A percentile compares a stretch with the other conserved stretches of the same genome.
Conservation (phyloP, 2,888 invertebrate species). For the Diarsia brunnea region DNA sequence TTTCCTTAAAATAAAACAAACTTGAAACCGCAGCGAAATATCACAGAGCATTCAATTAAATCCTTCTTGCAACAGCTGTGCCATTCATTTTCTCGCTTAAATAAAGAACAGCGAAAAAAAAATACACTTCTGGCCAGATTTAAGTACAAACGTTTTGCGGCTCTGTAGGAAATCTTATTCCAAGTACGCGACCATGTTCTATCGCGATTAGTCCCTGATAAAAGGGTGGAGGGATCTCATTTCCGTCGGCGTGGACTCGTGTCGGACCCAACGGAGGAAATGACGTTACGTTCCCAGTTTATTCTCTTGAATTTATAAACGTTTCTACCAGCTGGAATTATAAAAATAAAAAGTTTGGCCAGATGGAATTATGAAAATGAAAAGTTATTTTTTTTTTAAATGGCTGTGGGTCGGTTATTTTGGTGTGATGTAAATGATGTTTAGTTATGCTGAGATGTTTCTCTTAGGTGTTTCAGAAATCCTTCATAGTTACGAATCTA, state of each 20-base stretch:
- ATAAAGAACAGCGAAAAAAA: constrained; percentile 39
- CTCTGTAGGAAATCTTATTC: constrained; percentile 71
- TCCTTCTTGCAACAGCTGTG: constrained; percentile 24
- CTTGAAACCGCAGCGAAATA: neutral
- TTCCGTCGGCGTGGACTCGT: constrained; percentile 78
- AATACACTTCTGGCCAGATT: constrained; percentile 41
- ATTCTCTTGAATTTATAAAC: constrained; percentile 75
- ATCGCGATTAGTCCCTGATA: constrained; percentile 81
- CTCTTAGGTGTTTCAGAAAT: neutral
- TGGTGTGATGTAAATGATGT: neutral
- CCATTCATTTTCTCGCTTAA: constrained; percentile 24
- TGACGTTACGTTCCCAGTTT: constrained; percentile 72
- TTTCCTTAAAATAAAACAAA: neutral
- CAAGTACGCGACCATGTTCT: constrained; percentile 73
- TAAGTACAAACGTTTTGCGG: constrained; percentile 60
- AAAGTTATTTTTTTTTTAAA: constrained; percentile 22
- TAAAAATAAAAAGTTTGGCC: constrained; percentile 46
- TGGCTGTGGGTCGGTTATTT: constrained; percentile 1
- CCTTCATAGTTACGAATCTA: neutral
- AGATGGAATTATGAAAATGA: constrained; percentile 36
- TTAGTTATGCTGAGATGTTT: neutral
- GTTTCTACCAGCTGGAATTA: constrained; percentile 57
- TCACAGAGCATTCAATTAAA: constrained; percentile 25
- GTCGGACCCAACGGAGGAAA: constrained; percentile 78
- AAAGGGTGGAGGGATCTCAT: constrained; percentile 81